These are phyloP conservation scores for Drosophila demipolita DNA, from an alignment of 2,888 invertebrate genomes.

Conservation along the genomic window DNA sequence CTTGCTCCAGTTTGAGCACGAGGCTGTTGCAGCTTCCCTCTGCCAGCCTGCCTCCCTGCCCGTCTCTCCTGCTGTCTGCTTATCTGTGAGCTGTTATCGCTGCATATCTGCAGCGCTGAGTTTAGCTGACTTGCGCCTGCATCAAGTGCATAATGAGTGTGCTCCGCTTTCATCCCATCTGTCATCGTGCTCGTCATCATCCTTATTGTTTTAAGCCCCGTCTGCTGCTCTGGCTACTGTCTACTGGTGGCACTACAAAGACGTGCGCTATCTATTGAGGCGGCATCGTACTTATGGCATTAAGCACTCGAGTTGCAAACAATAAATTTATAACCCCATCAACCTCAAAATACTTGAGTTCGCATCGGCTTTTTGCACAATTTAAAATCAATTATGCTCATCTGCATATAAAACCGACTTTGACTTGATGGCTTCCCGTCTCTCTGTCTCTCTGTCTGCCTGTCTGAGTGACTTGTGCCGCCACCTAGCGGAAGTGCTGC, in stretches of 20 bases:
- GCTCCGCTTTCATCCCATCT: constrained; percentile 44
- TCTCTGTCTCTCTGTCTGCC: not conserved
- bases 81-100: constrained; percentile 66
- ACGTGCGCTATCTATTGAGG: constrained; percentile 59
- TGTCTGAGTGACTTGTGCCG: constrained; percentile 14
- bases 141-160: constrained; percentile 69
- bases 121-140: constrained; percentile 26
- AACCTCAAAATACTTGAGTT: constrained; percentile 1
- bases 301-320: constrained; percentile 56
- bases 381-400: constrained; percentile 82
- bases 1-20: constrained; percentile 69
- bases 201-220: not conserved
- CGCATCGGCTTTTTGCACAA: constrained; percentile 44
- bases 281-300: constrained; percentile 48
- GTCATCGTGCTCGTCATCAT: constrained; percentile 21
- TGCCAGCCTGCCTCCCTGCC: not conserved
- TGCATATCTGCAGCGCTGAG: constrained; percentile 53
- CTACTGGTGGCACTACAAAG: not conserved
- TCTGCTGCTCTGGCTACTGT: too few relatives aligned
- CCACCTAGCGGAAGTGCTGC: constrained; percentile 67
- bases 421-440: constrained; percentile 52
- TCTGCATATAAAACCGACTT: constrained; percentile 81
- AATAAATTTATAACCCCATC: constrained; percentile 20
- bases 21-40: constrained; percentile 35
- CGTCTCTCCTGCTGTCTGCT: constrained; percentile 31